Evolutionary conservation across 2,113 vertebrate genomes (phyloP), one percentile per base, ranked within the genome.

Genomic region (Herpetotheres cachinnans): DNA sequence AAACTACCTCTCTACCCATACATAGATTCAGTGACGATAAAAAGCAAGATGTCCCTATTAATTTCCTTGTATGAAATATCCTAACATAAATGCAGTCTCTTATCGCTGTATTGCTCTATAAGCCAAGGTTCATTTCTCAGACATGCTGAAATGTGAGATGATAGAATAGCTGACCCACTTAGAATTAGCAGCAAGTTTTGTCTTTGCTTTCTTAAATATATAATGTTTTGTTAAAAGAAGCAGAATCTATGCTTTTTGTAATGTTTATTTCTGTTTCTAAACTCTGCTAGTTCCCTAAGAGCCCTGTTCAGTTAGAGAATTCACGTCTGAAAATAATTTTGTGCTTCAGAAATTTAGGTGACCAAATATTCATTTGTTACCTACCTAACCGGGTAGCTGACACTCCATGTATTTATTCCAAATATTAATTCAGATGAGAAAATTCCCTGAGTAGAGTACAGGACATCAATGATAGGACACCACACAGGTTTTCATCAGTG

Each of bases 61-160:
- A 93, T 97, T 97, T 97, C 72, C 66, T 83, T 83, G 20, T 50
- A 25, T 3, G 7, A 91, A 93, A 74, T 42, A 49, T 67, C 52
- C 59, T 36, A 76, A 88, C 54, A 90, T 50, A 93, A 77, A 95
- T 67, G 49, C 36, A 73, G 21, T 59, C 34, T 93, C 82, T 96
- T 95, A 85, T 90, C 12, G 0, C 38, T 86, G 65, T n/a, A 89
- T 77, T 90, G 42, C 50, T 90, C 71, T 30, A 20, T 81, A 82
- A 92, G 71, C n/a, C 34, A 77, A 74, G 34, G 36, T 59, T 74
- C 56, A 86, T 94, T 96, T 94, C 56, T 92, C 86, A 94, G 81
- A 42, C n/a, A 49, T 25, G 6, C 9, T 74, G 40, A 90, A 92
- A 92, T 61, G 30, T n/a, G 72, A 86, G 56, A 32, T 56, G 47